Evolutionary conservation across 1,140 invertebrate genomes (phyloP), one percentile per base, ranked within the genome.

Genomic region (Eurosta solidaginis): DNA sequence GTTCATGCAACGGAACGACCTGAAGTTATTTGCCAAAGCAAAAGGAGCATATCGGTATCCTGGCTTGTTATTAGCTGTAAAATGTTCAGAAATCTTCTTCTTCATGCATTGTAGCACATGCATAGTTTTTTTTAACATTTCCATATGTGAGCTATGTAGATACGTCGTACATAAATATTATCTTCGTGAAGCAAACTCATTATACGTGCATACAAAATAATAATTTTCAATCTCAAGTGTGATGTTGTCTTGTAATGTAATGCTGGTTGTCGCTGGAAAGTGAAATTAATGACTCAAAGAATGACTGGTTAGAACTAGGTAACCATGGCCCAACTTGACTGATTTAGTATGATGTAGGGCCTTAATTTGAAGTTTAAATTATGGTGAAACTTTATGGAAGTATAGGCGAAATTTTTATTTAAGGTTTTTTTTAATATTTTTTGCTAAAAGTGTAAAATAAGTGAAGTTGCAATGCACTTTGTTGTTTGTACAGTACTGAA

Each of bases 271-370:
- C 54, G 54, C 33, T 59, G 22, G 22, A 59, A 59, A 59, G 54
- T 59, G 54, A 59, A 59, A 59, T 59, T 59, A 59, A 59, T 59
- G 54, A 59, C 54, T 59, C 54, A 59, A 59, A 59, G 54, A 29
- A 59, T 59, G 54, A 59, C 54, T 59, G 54, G 54, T n/a, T 33
- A n/a, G 27, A n/a, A 10, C 7, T 14, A 2, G 20, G 14, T 10
- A 33, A 22, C 25, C 22, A 9, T 10, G 50, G 50, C 2, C n/a
- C 50, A n/a, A n/a, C n/a, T n/a, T n/a, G n/a, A n/a, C n/a, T n/a
- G n/a, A n/a, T n/a, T n/a, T n/a, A n/a, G n/a, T n/a, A n/a, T n/a
- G n/a, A n/a, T n/a, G n/a, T n/a, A n/a, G n/a, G n/a, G n/a, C n/a
- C n/a, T n/a, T n/a, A n/a, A n/a, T n/a, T n/a, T n/a, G n/a, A n/a